Percentiles rank a stretch among this genome's conserved stretches.
Conservation (phyloP, 2,113 vertebrate genomes). For the Brachyistius frenatus region DNA sequence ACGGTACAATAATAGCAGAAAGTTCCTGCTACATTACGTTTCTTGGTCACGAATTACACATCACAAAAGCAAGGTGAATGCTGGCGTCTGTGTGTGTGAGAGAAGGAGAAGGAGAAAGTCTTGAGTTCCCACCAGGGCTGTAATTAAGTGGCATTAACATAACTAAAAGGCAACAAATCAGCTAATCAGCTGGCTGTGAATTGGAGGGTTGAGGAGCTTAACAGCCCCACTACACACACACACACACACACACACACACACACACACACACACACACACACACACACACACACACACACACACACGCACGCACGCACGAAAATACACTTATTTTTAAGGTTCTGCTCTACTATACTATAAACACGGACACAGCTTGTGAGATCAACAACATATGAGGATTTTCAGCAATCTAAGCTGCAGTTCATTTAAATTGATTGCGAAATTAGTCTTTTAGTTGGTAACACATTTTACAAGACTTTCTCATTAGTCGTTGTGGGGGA, state of each 20-base stretch:
- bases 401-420: conserved; percentile 25
- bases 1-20: neutral
- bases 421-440: conserved; percentile 46
- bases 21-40: neutral
- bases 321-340: neutral
- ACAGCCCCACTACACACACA: conserved; percentile 8
- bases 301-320: too few relatives aligned
- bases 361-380: neutral
- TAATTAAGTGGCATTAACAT: conserved; percentile 81
- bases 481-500: conserved; percentile 29
- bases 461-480: conserved; percentile 32
- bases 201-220: conserved; percentile 26
- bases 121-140: conserved; percentile 49
- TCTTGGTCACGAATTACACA: conserved; percentile 1
- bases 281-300: too few relatives aligned
- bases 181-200: conserved; percentile 66
- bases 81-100: too few relatives aligned
- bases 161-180: conserved; percentile 82
- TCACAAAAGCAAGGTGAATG: neutral
- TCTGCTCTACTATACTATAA: conserved; percentile 7
- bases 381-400: conserved; percentile 38
- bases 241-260: conserved; percentile 22
- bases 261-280: conserved; percentile 8
- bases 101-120: neutral
- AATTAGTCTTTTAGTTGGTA: conserved; percentile 33